Percentiles rank a stretch among this genome's conserved stretches.
phyloP scores from a whole-genome alignment of 2,888 invertebrate species.

The Catocala fraxini region DNA sequence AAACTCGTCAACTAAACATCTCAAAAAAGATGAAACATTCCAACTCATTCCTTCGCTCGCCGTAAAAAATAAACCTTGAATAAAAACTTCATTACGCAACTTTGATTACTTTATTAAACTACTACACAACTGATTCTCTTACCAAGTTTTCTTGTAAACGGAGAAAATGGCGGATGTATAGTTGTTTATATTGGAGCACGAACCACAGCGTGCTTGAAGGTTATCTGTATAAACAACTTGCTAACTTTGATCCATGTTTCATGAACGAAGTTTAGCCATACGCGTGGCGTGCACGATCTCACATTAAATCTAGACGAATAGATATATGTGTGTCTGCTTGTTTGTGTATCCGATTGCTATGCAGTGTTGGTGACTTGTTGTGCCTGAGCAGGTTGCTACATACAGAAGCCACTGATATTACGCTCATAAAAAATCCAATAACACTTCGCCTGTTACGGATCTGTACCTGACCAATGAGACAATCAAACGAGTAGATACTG shows the following conservation, averaged over 20 bases:
- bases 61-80: slow-evolving; percentile 4
- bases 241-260: not conserved
- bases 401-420: too few species aligned
- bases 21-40: not conserved
- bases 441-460: too few species aligned
- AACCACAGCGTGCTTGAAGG: not conserved
- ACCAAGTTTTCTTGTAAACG: not conserved
- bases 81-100: slow-evolving; percentile 2
- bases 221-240: not conserved
- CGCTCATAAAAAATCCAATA: too few species aligned
- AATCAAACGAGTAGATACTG: too few species aligned
- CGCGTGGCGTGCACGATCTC: too few species aligned
- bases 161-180: not conserved
- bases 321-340: too few species aligned
- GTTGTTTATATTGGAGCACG: not conserved
- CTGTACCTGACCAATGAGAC: too few species aligned
- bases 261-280: not conserved
- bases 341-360: too few species aligned
- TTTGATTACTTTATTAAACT: slow-evolving; percentile 3
- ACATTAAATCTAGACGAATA: too few species aligned
- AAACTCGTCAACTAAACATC: too few species aligned
- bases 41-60: not conserved
- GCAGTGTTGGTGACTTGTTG: too few species aligned
- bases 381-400: too few species aligned
- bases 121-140: not conserved